Base-by-base conservation (phyloP, 1,140 invertebrate genomes). In the Macrosteles quadrilineatus region DNA sequence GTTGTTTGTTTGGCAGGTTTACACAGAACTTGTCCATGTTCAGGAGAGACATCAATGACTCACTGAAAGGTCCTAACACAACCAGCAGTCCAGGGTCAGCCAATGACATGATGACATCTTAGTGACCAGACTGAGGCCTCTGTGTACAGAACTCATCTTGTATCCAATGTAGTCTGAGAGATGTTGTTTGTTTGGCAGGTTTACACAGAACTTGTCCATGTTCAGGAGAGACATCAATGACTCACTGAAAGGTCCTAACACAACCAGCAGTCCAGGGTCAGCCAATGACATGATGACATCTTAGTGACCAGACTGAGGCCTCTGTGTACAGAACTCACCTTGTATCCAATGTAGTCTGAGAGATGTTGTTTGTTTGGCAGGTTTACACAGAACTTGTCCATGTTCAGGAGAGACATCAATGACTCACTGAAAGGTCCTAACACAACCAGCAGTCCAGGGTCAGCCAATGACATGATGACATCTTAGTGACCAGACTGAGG, bases 21-120 rank as follows among this genome's bases (percentile, higher is more conserved):
- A 98, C 97, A 31, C 96, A 98, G 83, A 99, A 98, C 83, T 83
- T 99, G 74, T 97, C 96, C 12, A 90, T 95, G 79, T 98, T 98
- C 83, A 87, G 96, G 74, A 89, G 95, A 75, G 96, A 98, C 81
- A 94, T 98, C 75, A 97, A 97, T 80, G 96, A 98, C 78, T 91
- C 94, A 31, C 82, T 97, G 71, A 97, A 97, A 85, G 92, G 91
- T 72, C 87, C 91, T 72, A 88, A 87, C 73, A 87, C 88, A 78
- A 85, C 83, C 74, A 74, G 80, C 70, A 80, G 83, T 65, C 83
- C 85, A 75, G 83, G 84, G 73, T 87, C 85, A 73, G 83, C 83
- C 73, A 90, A 83, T 82, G 90, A 92, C 81, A 93, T 93, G 91
- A 93, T 93, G 89, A 91, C 90, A 1, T 73, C 70, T 59, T 75